These are phyloP conservation scores for Polylopha cassiicola DNA, from an alignment of 2,888 invertebrate genomes.

Conservation along the genomic window DNA sequence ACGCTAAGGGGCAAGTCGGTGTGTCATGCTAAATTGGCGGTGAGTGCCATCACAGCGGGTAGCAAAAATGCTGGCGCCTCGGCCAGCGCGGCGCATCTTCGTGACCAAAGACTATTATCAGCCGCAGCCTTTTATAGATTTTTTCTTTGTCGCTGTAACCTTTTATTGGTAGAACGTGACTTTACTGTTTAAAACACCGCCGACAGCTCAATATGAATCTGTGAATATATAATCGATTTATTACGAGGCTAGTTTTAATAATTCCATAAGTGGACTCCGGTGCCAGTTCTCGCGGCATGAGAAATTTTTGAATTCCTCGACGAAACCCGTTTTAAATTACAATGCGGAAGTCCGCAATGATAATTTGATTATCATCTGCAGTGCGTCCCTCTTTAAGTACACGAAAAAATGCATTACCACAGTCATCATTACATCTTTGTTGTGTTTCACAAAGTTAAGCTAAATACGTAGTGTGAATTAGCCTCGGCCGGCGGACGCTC, in stretches of 20 bases:
- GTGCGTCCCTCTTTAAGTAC: slow-evolving; percentile 59
- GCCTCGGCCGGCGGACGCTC: slow-evolving; percentile 44
- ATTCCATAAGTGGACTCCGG: slow-evolving; percentile 10
- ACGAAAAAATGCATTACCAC: slow-evolving; percentile 70
- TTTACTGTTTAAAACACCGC: slow-evolving; percentile 54
- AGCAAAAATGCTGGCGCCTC: slow-evolving; percentile 63
- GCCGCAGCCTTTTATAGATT: slow-evolving; percentile 54
- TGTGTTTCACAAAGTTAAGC: slow-evolving; percentile 72
- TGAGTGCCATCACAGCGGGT: slow-evolving; percentile 61
- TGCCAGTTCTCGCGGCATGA: slow-evolving; percentile 1
- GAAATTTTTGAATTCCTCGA: slow-evolving; percentile 15
- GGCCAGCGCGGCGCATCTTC: slow-evolving; percentile 55
- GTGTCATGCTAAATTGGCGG: slow-evolving; percentile 46
- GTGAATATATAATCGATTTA: slow-evolving; percentile 53
- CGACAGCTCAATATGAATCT: slow-evolving; percentile 56
- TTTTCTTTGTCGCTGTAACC: slow-evolving; percentile 45
- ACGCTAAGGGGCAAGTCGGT: slow-evolving; percentile 25
- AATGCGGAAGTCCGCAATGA: slow-evolving; percentile 63
- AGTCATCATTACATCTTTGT: slow-evolving; percentile 66
- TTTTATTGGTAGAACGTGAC: slow-evolving; percentile 54
- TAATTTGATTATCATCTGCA: slow-evolving; percentile 67
- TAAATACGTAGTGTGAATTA: slow-evolving; percentile 73
- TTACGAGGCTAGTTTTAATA: slow-evolving; percentile 39
- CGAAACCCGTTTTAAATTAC: slow-evolving; percentile 62
- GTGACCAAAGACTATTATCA: slow-evolving; percentile 69